These are phyloP conservation scores for Agrochola macilenta DNA, from an alignment of 2,888 invertebrate genomes.

Conservation along the genomic window DNA sequence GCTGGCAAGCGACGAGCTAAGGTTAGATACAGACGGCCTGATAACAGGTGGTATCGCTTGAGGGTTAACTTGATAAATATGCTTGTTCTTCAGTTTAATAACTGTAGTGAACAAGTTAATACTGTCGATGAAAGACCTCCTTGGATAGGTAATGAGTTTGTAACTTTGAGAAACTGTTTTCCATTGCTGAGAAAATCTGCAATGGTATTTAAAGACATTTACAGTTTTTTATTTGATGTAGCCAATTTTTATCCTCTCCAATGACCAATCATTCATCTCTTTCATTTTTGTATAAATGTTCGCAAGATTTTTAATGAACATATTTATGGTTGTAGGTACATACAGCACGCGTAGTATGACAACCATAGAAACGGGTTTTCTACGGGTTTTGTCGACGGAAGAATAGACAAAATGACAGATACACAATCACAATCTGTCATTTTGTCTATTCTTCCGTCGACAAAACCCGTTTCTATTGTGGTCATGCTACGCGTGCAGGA, in stretches of 20 bases:
- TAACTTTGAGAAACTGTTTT: too few species aligned
- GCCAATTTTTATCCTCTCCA: not conserved
- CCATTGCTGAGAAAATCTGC: not conserved
- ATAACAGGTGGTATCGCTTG: slow-evolving; percentile 53
- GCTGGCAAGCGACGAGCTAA: slow-evolving; percentile 62
- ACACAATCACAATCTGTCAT: too few species aligned
- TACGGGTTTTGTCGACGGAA: too few species aligned
- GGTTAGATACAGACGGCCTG: slow-evolving; percentile 63
- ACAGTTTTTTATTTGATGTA: not conserved
- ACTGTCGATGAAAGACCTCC: not conserved
- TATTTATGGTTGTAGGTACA: not conserved
- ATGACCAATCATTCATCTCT: not conserved
- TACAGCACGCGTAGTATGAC: not conserved
- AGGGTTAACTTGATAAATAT: slow-evolving; percentile 38
- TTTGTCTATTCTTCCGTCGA: too few species aligned
- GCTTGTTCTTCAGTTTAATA: slow-evolving; percentile 13
- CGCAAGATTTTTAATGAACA: not conserved
- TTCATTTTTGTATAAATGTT: not conserved
- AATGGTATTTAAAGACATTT: not conserved
- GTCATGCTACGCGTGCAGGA: too few species aligned
- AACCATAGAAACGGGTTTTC: too few species aligned
- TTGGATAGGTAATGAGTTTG: not conserved
- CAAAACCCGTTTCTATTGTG: too few species aligned
- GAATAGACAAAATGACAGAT: too few species aligned
- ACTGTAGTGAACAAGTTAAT: slow-evolving; percentile 28